Conservation (phyloP, 2,888 invertebrate species). For the Tineola bisselliella region DNA sequence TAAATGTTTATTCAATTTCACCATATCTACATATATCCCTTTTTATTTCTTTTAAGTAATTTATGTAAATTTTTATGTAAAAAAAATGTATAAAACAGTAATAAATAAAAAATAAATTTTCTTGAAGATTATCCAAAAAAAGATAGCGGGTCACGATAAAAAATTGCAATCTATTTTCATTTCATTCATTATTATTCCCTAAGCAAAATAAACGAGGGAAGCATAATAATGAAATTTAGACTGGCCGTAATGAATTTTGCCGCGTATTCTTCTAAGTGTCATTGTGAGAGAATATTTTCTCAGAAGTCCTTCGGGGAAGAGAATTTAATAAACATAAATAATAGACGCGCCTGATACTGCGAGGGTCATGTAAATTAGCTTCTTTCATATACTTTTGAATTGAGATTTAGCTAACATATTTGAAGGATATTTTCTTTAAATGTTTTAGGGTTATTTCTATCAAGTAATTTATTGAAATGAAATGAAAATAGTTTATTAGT, state of each 20-base stretch:
- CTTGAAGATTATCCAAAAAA: not conserved
- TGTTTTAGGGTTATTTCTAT: not conserved
- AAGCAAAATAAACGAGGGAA: conserved; percentile 12
- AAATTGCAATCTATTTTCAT: conserved; percentile 9
- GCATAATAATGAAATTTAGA: conserved; percentile 13
- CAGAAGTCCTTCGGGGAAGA: not conserved
- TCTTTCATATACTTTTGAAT: conserved; percentile 14
- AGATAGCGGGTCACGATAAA: not conserved
- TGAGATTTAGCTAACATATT: too few species aligned
- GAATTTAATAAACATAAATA: conserved; percentile 17
- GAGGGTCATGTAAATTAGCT: conserved; percentile 17
- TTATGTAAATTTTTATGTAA: too few species aligned
- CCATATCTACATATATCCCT: too few species aligned
- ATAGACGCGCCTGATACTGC: conserved; percentile 14
- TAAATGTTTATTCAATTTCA: too few species aligned
- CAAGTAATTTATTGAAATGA: too few species aligned
- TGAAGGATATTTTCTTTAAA: too few species aligned
- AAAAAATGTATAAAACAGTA: not conserved
- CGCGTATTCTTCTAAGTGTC: conserved; percentile 10
- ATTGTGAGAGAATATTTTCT: conserved; percentile 10
- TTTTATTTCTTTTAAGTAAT: too few species aligned
- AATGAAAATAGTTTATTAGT: too few species aligned
- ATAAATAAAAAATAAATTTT: not conserved
- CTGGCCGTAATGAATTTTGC: conserved; percentile 8
- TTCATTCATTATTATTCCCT: conserved; percentile 9